phyloP scores from a whole-genome alignment of 2,888 invertebrate species.

The Diplazon laetatorius region DNA sequence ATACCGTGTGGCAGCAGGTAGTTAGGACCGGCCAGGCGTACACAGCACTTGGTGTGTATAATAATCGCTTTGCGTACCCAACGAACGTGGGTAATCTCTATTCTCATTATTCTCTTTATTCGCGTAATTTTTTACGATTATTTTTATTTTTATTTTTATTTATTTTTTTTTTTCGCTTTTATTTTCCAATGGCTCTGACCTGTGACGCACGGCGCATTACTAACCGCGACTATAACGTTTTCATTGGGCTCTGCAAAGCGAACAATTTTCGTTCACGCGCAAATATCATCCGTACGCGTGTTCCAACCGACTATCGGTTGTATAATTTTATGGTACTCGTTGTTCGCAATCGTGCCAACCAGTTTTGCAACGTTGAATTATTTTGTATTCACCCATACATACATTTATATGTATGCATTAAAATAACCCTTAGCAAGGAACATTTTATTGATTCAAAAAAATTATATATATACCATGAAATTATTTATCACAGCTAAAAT shows the following conservation, averaged over 20 bases:
- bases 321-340: conserved; percentile 53
- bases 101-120: conserved; percentile 24
- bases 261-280: conserved; percentile 14
- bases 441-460: too few relatives aligned
- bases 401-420: too few relatives aligned
- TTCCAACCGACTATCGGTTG: conserved; percentile 34
- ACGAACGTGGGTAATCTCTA: conserved; percentile 13
- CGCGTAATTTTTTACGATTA: too few relatives aligned
- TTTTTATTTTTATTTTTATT: conserved; percentile 13
- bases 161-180: conserved; percentile 11
- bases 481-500: too few relatives aligned
- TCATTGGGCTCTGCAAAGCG: conserved; percentile 20
- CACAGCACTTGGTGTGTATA: conserved; percentile 5
- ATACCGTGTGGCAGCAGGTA: conserved; percentile 47
- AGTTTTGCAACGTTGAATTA: conserved; percentile 48
- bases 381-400: too few relatives aligned
- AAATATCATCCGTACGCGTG: conserved; percentile 19
- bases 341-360: conserved; percentile 57
- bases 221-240: conserved; percentile 22
- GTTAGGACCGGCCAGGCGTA: conserved; percentile 54
- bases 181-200: conserved; percentile 41
- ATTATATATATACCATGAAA: too few relatives aligned
- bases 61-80: conserved; percentile 25
- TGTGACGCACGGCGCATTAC: conserved; percentile 36
- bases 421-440: too few relatives aligned